These are phyloP conservation scores for Lasiommata megera DNA, from an alignment of 2,888 invertebrate genomes.

Conservation along the genomic window DNA sequence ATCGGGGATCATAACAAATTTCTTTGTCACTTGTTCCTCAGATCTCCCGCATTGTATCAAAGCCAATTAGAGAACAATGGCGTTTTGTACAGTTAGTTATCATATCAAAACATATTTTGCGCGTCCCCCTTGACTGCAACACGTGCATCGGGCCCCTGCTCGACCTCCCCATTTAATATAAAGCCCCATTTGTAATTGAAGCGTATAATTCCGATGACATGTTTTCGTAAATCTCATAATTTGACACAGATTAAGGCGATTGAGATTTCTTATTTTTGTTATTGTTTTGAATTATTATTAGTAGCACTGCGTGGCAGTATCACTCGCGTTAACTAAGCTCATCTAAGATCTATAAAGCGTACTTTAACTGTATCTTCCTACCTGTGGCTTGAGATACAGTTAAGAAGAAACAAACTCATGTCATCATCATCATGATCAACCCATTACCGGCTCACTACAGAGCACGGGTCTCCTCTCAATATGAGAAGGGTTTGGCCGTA, in stretches of 20 bases:
- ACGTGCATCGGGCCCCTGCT: slow-evolving; percentile 51
- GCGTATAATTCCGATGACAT: slow-evolving; percentile 75
- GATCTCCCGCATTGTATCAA: slow-evolving; percentile 14
- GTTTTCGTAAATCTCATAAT: slow-evolving; percentile 75
- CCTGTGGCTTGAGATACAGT: no score
- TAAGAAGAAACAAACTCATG: no score
- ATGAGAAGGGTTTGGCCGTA: no score
- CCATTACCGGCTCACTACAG: no score
- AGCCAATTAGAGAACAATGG: slow-evolving; percentile 57
- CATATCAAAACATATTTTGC: slow-evolving; percentile 72
- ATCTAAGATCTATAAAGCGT: no score
- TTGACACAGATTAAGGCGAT: slow-evolving; percentile 57
- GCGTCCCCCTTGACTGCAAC: slow-evolving; percentile 40
- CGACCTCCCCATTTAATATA: slow-evolving; percentile 49
- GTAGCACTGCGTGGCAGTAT: no score
- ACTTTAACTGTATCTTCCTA: no score
- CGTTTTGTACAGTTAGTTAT: slow-evolving; percentile 51
- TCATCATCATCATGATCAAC: no score
- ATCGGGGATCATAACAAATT: no score
- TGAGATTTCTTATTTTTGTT: background rate
- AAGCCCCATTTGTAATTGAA: slow-evolving; percentile 62
- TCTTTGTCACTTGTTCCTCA: background rate
- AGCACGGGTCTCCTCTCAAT: no score
- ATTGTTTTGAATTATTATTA: background rate
- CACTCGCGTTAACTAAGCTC: no score